Evolutionary conservation across 2,888 invertebrate genomes (phyloP), one percentile per base, ranked within the genome.

Genomic region (Glomeris marginata): DNA sequence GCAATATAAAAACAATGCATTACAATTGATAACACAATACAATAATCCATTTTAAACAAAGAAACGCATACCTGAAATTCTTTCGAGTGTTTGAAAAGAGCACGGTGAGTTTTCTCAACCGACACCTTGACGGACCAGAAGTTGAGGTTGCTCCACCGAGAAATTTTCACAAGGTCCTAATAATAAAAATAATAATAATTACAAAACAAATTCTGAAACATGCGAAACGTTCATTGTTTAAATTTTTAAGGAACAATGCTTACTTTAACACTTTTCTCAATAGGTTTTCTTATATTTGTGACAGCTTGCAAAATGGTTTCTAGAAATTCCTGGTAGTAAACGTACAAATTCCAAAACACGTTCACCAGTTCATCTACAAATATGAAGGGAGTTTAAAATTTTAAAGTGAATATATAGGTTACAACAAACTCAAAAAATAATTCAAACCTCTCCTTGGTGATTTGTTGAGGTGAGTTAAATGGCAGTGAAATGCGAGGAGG

Each of bases 101-200:
- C 84, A 55, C 82, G 79, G 63, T 94, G 92, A 0, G 87, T 83
- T 62, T 86, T 88, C 38, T 84, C 81, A 0, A 91, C 80, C 0
- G 88, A 83, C 57, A 84, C 83, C 58, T 85, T 88, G 49, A 97
- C 80, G 34, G 91, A 81, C 79, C 88, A 94, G 64, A 92, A 91
- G 61, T 84, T 95, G 13, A 88, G 77, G 62, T 98, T 95, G 60
- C 83, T 86, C 85, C 95, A 98, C 37, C 87, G 77, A 46, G 85
- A 85, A 49, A 98, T 94, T 67, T 94, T 92, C 1, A 97, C 84
- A 63, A 87, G 90, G 58, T 92, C 92, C 57, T 69, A 8, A 44
- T 33, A 15, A 42, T 20, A 41, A 4, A 33, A 4, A 15, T 33
- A 13, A 49, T 45, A 42, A 15, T 15, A 40, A 40, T 5, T 40